Evolutionary conservation across 2,797 vertebrate species (phyloP), one percentile per base, ranked within the genome.

Genomic region (Melanotaenia boesemani): DNA sequence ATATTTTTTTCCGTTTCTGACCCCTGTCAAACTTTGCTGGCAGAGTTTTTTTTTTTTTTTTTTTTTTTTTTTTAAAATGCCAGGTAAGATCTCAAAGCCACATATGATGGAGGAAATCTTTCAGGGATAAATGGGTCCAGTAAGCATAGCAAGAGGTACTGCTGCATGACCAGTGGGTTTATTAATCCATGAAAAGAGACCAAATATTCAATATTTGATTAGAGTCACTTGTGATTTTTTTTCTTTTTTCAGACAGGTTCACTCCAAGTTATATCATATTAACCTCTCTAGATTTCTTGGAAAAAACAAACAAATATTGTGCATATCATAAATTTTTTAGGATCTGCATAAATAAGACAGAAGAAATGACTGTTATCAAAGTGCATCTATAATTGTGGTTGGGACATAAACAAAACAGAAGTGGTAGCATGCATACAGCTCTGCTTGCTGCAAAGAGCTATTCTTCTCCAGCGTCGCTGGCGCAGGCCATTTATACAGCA

Each of bases 121-220:
- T 34, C 12, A 34, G 60, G 57, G 64, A 34, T 68, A 75, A 83
- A 82, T 36, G 44, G 58, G 60, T 65, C 67, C 60, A 48, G 63
- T 41, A 48, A 62, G 30, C 30, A 57, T 10, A n/a, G 52, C 11
- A 3, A 74, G 30, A 78, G 50, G 65, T 57, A 58, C 24, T 59
- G 65, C 67, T 72, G 85, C 84, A 73, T 80, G 84, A 86, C 86
- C 74, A 44, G 39, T 7, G 74, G 48, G 63, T 86, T 74, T 83
- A 86, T 86, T 86, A 91, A 86, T 82, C 82, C 82, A 60, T 77
- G 39, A 72, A 22, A 84, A 84, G 50, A 77, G 72, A 73, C n/a
- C 71, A 57, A 12, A 60, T 69, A 74, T 92, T 95, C 86, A 90
- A 93, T 93, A 94, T 93, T 93, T 93, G 84, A 94, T 93, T 84